Percentiles rank a stretch among this genome's conserved stretches.
Evolutionary conservation across 2,113 vertebrate genomes (phyloP).

Genomic region (Oenanthe melanoleuca): DNA sequence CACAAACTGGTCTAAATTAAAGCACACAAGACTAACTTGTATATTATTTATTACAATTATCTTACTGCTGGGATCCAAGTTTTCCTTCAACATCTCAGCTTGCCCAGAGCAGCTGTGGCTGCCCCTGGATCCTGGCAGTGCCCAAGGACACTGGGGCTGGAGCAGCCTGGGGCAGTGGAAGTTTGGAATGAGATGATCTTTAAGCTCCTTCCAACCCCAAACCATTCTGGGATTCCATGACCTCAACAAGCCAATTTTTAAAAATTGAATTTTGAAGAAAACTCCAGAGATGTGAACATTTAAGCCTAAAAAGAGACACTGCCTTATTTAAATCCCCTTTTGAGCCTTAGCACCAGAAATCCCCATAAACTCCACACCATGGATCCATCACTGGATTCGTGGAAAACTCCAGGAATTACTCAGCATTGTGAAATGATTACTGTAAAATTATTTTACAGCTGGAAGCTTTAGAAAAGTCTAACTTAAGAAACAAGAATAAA

Average conservation of each 20-base stretch:
- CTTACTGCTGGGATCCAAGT: not conserved
- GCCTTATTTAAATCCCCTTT: not conserved
- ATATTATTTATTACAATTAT: not conserved
- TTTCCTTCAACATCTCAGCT: not conserved
- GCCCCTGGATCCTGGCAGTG: not conserved
- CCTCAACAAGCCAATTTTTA: not conserved
- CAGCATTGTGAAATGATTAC: not conserved
- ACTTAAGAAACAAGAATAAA: not conserved
- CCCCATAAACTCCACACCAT: not conserved
- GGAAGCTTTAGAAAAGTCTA: not conserved
- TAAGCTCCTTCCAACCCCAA: not conserved
- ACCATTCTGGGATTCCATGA: not conserved
- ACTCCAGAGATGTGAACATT: not conserved
- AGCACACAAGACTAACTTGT: not conserved
- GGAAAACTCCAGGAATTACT: not conserved
- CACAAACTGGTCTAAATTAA: not conserved
- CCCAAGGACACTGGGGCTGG: not conserved
- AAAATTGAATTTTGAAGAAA: not conserved
- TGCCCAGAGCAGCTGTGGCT: not conserved
- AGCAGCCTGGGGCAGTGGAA: not conserved
- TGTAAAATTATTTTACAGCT: not conserved
- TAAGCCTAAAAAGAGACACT: not conserved
- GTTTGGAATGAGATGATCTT: accelerated
- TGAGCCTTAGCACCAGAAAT: not conserved
- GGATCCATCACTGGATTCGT: not conserved